Conservation (phyloP, 2,113 vertebrate genomes). For the Oreamnos americanus region DNA sequence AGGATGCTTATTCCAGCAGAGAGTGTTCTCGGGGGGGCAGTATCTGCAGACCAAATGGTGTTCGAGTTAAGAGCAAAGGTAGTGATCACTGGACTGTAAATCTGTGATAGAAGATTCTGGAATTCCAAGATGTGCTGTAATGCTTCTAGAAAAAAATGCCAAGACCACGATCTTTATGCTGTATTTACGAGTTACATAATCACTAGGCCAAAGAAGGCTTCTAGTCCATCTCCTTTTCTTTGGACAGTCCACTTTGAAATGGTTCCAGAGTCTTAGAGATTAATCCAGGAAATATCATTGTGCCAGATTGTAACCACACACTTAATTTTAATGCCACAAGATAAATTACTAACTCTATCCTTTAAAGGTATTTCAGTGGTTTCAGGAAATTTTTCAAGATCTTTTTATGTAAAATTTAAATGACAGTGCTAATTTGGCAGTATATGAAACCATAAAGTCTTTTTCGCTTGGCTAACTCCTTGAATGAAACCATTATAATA, state of each 20-base stretch:
- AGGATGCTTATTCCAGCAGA: neutral
- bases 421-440: conserved; percentile 32
- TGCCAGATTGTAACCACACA: conserved; percentile 11
- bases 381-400: conserved; percentile 27
- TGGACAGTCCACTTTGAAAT: conserved; percentile 9
- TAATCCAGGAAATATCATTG: neutral
- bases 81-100: neutral
- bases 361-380: conserved; percentile 40
- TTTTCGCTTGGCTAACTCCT: conserved; percentile 14
- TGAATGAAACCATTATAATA: conserved; percentile 27
- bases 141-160: neutral
- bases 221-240: neutral
- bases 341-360: neutral
- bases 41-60: neutral
- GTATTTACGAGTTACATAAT: neutral
- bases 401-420: conserved; percentile 40
- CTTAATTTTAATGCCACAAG: conserved; percentile 12
- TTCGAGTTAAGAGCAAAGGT: neutral
- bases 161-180: neutral
- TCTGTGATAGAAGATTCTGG: neutral
- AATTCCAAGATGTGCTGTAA: neutral
- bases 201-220: neutral
- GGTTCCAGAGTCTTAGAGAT: neutral
- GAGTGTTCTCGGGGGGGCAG: neutral
- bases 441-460: neutral